Conservation (phyloP, 2,888 invertebrate species). For the Margaritifera margaritifera region DNA sequence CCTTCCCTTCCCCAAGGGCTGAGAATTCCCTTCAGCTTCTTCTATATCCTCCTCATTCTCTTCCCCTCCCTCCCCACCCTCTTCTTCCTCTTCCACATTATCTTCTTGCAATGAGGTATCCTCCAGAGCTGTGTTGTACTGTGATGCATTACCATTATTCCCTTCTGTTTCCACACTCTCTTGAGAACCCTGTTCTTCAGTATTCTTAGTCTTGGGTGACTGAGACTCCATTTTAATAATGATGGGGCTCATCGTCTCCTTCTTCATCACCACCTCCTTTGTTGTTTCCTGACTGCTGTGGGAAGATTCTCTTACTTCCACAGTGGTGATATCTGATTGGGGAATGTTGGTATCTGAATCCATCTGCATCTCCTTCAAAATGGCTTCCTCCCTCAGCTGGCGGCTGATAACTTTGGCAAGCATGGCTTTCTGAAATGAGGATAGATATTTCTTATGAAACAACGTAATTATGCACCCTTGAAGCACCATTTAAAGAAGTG, state of each 20-base stretch:
- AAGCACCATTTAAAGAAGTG: too few relatives aligned
- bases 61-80: constrained; percentile 1
- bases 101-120: neutral
- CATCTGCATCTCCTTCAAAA: neutral
- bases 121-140: neutral
- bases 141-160: neutral
- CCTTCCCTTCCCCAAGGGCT: neutral
- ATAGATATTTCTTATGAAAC: too few relatives aligned
- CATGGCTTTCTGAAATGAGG: too few relatives aligned
- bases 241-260: too few relatives aligned
- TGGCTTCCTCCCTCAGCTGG: neutral
- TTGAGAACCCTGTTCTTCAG: neutral
- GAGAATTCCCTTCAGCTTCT: constrained; percentile 1
- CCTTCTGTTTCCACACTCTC: constrained; percentile 1
- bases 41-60: constrained; percentile 8
- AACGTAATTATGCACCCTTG: too few relatives aligned
- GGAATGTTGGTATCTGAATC: neutral
- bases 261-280: too few relatives aligned
- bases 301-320: constrained; percentile 3
- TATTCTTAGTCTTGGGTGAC: neutral
- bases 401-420: too few relatives aligned
- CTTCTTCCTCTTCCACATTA: too few relatives aligned
- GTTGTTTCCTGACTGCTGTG: neutral
- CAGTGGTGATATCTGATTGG: neutral
- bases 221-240: too few relatives aligned